Evolutionary conservation across 2,888 invertebrate genomes (phyloP).

Genomic region (Lydus trimaculatus): DNA sequence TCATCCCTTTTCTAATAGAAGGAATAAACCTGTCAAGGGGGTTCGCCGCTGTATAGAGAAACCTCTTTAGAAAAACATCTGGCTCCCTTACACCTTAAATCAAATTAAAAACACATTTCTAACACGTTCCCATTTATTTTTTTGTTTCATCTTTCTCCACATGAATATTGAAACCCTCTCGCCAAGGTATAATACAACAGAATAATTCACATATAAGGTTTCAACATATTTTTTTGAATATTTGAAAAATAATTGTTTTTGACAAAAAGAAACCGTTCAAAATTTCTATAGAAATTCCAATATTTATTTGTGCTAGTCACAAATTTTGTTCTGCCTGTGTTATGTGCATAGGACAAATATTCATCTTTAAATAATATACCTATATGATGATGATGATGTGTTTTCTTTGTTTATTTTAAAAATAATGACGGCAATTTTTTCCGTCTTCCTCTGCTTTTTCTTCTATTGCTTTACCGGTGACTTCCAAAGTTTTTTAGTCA

Average conservation of each 20-base stretch:
- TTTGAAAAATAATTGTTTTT: background rate
- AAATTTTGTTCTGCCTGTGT: background rate
- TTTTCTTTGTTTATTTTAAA: slow-evolving; percentile 1
- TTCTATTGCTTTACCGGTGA: background rate
- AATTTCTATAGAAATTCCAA: background rate
- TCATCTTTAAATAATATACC: background rate
- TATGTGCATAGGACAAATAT: background rate
- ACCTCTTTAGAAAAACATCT: slow-evolving; percentile 7
- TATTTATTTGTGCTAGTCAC: slow-evolving; percentile 6
- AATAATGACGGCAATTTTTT: slow-evolving; percentile 6
- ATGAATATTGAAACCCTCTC: slow-evolving; percentile 5
- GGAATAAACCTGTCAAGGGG: slow-evolving; percentile 7
- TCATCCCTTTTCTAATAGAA: slow-evolving; percentile 5
- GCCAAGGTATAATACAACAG: background rate
- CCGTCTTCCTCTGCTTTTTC: background rate
- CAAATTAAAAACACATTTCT: slow-evolving; percentile 11
- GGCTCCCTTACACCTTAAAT: slow-evolving; percentile 9
- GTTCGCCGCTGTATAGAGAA: background rate
- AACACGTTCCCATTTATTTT: slow-evolving; percentile 6
- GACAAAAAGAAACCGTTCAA: background rate
- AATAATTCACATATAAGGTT: background rate
- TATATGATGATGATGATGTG: background rate
- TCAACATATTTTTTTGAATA: background rate
- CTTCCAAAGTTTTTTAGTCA: slow-evolving; percentile 3
- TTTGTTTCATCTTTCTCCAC: background rate